Percentiles rank a stretch among this genome's conserved stretches.
Conservation (phyloP, 2,113 vertebrate genomes). For the Ciconia stormi region DNA sequence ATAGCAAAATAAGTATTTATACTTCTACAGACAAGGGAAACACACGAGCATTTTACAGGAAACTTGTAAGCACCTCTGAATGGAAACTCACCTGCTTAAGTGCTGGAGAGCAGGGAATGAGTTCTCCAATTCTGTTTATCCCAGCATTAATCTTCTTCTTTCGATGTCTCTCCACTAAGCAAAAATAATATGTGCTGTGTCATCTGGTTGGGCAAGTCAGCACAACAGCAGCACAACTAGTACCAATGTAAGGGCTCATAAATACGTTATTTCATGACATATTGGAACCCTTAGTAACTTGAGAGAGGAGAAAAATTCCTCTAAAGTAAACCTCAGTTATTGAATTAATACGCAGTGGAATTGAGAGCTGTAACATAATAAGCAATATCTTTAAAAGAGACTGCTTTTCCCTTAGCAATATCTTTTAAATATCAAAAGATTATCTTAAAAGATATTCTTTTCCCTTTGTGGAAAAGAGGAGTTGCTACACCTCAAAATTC, state of each 20-base stretch:
- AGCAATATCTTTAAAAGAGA: neutral
- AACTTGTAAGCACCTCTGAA: neutral
- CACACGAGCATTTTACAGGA: neutral
- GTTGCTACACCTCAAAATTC: neutral
- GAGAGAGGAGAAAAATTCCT: neutral
- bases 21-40: neutral
- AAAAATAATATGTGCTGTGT: neutral
- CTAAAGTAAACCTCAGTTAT: neutral
- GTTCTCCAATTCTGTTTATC: conserved; percentile 95
- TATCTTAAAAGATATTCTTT: too few species aligned
- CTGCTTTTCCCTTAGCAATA: too few species aligned
- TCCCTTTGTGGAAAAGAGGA: neutral
- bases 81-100: conserved; percentile 88
- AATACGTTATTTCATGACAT: neutral
- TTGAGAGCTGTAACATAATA: neutral
- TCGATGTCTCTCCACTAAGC: conserved; percentile 93
- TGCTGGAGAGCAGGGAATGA: conserved; percentile 94
- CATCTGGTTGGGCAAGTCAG: neutral
- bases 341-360: neutral
- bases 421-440: too few species aligned
- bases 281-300: neutral
- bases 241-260: neutral
- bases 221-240: neutral
- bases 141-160: conserved; percentile 99
- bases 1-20: neutral